Evolutionary conservation across 2,888 invertebrate species (phyloP), one percentile per base, ranked within the genome.

Genomic region (Thera britannica): DNA sequence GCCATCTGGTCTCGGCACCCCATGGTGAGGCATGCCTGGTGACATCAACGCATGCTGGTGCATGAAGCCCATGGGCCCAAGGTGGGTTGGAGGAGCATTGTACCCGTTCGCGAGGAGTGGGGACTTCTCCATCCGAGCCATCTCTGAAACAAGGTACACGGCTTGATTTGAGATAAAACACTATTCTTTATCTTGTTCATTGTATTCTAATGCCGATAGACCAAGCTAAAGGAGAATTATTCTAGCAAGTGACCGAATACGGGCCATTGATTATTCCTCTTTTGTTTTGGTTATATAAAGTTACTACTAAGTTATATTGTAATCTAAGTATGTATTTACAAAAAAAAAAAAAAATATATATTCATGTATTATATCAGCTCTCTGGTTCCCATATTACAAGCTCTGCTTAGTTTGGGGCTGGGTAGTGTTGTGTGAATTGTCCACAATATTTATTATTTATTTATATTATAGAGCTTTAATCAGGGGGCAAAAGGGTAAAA

Each of bases 1-100:
- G 73, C 97, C 97, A 79, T 97, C 97, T 65, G 97, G 97, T 77
- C 98, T 94, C 49, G 97, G 96, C 75, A 97, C 95, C 6, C 93
- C 93, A 61, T 96, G 97, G 85, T 98, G 98, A 9, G 98, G 97
- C 96, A 97, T 97, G 62, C 98, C 98, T 11, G 98, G 98, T 65
- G 98, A 98, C 94, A 98, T 96, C 76, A 98, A 96, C 68, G 98
- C 97, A 87, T 97, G 97, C 88, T 98, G 96, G 89, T 98, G 98
- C 97, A 98, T 98, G 94, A 98, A 98, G 85, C 98, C 98, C 97
- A 98, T 98, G 83, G 98, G 98, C 85, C 97, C 97, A 79, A 98
- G 95, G 89, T 97, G 96, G 71, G 97, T 97, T 68, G 98, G 98
- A 70, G 98, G 98, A 77, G 98, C 98, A 92, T 98, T 98, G 95